Base-by-base conservation (phyloP, 1,140 invertebrate species). In the Eriosoma lanigerum region DNA sequence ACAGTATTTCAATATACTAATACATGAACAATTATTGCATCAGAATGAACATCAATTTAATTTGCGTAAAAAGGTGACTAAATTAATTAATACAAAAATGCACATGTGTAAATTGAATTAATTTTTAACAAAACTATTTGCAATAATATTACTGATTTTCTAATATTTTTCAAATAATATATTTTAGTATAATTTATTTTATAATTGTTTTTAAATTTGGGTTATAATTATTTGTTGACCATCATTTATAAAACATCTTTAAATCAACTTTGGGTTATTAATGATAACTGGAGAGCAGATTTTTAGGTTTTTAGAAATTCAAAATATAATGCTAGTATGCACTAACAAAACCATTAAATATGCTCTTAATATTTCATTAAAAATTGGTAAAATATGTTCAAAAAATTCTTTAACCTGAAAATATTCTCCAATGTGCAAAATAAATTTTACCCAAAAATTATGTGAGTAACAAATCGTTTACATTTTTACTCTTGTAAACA, bases 1-100 rank as follows among this genome's bases (percentile, higher is more conserved):
- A n/a, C 75, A 78, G 17, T 78, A 78, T 50, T 78, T 78, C 8
- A 48, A 78, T 62, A 0, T 6, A 26, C 17, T 62, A 29, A 26
- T 78, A 17, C 54, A 78, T 60, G 1, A 0, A 19, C 5, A 48
- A 19, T 48, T 78, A 48, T 29, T 78, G 9, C 62, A 78, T 46
- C 21, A 13, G 3, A n/a, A 24, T 19, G 75, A 78, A 9, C 38
- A 9, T 12, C 12, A 19, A 26, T n/a, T 26, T 12, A 12, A 48
- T 1, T 26, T 78, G 1, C 19, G 17, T 3, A 8, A 24, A 26
- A 62, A 50, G 21, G 75, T 62, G 32, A 38, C 8, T n/a, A n/a
- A n/a, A n/a, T 38, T 38, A 38, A 38, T 8, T 38, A 62, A 62
- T 52, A 6, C 3, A 29, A 66, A 72, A 26, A n/a, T 66, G 5